phyloP scores from a whole-genome alignment of 2,797 vertebrate species.

The Phrynocephalus vlangalii region DNA sequence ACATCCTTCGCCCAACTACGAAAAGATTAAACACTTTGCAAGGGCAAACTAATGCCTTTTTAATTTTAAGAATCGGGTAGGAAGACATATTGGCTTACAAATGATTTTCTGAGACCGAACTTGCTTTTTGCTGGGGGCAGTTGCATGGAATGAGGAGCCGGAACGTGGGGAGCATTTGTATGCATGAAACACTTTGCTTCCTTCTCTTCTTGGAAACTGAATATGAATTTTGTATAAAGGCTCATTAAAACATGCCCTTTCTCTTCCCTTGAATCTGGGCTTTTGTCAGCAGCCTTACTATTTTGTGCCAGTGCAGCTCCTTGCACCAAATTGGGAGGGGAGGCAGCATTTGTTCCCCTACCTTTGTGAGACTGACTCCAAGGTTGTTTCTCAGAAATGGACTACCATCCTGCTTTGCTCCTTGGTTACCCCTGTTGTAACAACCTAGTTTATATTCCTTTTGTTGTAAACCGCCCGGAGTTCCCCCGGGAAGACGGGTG shows the following conservation, averaged over 20 bases:
- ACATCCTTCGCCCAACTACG: constrained; percentile 27
- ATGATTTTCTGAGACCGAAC: background rate
- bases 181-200: background rate
- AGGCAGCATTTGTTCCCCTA: too few species aligned
- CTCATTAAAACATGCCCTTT: constrained; percentile 1
- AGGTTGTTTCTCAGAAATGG: background rate
- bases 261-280: background rate
- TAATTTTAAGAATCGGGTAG: constrained; percentile 2
- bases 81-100: constrained; percentile 3
- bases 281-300: background rate
- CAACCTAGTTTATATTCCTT: background rate
- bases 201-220: background rate
- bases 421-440: background rate
- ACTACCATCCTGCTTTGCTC: background rate
- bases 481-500: too few species aligned
- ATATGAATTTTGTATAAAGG: background rate
- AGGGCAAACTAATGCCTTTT: constrained; percentile 32
- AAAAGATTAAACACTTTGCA: constrained; percentile 19
- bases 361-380: background rate
- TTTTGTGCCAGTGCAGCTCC: background rate
- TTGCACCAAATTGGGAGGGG: background rate
- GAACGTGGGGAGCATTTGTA: background rate
- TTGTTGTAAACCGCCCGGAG: too few species aligned
- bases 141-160: too few species aligned
- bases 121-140: background rate